Percentiles rank a stretch among this genome's conserved stretches.
Conservation (phyloP, 35 echinoderm and acorn worm genomes). For the Strongylocentrotus purpuratus region DNA sequence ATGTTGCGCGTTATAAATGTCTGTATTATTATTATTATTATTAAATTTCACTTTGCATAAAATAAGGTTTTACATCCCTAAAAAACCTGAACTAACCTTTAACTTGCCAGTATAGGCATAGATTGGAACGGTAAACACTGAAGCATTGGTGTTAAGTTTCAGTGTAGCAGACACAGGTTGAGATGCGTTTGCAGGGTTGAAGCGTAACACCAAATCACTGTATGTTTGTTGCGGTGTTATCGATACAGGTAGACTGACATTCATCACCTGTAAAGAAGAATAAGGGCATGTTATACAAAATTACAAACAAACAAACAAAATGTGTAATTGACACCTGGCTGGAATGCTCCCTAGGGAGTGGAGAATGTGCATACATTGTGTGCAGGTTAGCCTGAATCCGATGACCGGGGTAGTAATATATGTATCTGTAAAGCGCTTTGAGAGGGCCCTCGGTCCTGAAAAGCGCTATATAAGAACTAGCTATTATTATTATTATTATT, state of each 20-base stretch:
- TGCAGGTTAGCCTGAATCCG: no score
- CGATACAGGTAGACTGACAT: conserved; percentile 65
- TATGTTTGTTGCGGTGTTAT: conserved; percentile 83
- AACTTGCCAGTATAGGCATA: conserved; percentile 89
- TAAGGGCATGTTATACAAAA: neutral
- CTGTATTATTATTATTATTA: no score
- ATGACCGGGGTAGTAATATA: no score
- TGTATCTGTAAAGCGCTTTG: no score
- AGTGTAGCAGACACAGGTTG: conserved; percentile 73
- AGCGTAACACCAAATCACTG: conserved; percentile 68
- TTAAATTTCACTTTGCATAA: neutral
- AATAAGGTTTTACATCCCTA: neutral
- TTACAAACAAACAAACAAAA: no score
- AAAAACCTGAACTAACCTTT: conserved; percentile 65
- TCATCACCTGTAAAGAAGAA: conserved; percentile 72
- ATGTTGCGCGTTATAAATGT: no score
- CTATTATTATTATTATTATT: no score
- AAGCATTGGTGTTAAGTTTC: conserved; percentile 89
- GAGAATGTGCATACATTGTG: no score
- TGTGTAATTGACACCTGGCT: no score
- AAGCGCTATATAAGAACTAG: no score
- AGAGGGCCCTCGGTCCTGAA: no score
- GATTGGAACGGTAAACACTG: conserved; percentile 84
- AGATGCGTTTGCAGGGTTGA: conserved; percentile 59
- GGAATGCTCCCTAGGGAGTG: no score